Base-by-base conservation (phyloP, 2,888 invertebrate species). In the Aphrophora alni region DNA sequence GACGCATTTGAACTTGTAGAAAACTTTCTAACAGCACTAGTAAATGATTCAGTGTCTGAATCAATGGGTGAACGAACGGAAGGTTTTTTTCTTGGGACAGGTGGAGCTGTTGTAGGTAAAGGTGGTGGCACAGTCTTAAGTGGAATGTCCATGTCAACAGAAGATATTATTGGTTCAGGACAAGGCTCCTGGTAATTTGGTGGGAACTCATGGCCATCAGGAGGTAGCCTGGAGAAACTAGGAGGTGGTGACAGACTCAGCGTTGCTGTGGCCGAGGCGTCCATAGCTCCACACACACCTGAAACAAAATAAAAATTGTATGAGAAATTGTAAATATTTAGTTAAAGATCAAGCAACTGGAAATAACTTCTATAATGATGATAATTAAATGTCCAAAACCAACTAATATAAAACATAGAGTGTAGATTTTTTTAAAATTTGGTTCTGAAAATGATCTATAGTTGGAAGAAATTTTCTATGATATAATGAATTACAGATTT, bases 201-300 rank as follows among this genome's bases (percentile, higher is more conserved):
- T 78, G 95, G 95, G 87, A 95, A 95, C 88, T 95, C 95, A 88
- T 95, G 94, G 85, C 95, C 95, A 88, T 95, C 95, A 70, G 95
- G 95, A 84, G 95, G 95, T 87, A 94, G 93, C 85, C 95, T 91
- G 75, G 93, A 93, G 87, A 93, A 87, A 77, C 87, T 86, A 38
- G 88, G 88, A 70, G 88, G 88, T 72, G 84, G 84, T 14, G 81
- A 81, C 78, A 78, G 70, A 28, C 59, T 78, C 77, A 81, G 81
- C n/a, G 81, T 70, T 51, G 75, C 80, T 27, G 75, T n/a, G n/a
- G 70, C 80, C 77, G 78, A 77, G 74, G 75, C 72, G 75, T 81
- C 81, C 81, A 81, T 81, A 74, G 78, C 81, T 81, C 69, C 78
- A 75, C 74, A 44, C 73, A 72, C 70, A 81, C 73, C 81, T 81